phyloP scores from a whole-genome alignment of 1,140 invertebrate species.

The Hypsibius dujardini region DNA sequence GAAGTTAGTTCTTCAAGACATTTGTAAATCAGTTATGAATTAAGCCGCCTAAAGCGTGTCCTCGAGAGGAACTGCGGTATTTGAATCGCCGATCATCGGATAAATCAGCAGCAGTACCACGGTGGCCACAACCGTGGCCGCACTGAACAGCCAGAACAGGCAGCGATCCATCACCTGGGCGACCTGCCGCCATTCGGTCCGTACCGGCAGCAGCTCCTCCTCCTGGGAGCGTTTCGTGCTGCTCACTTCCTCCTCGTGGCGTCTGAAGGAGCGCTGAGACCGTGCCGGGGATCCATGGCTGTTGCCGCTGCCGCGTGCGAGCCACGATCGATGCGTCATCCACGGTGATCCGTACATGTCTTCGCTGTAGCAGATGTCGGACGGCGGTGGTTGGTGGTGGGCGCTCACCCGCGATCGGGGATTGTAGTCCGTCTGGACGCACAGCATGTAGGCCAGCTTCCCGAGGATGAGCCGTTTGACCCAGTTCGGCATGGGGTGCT shows the following conservation, averaged over 20 bases:
- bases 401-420: no score
- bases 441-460: conserved; percentile 10
- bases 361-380: no score
- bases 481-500: not conserved
- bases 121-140: not conserved
- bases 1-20: not conserved
- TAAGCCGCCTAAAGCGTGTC: not conserved
- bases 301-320: no score
- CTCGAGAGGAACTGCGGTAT: not conserved
- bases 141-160: conserved; percentile 3
- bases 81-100: not conserved
- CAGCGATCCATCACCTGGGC: conserved; percentile 7
- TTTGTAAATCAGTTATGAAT: not conserved
- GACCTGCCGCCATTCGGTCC: conserved; percentile 8
- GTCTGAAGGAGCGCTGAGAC: no score
- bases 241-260: no score
- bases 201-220: not conserved
- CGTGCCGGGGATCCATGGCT: no score
- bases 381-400: no score
- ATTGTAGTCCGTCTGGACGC: not conserved
- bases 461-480: not conserved
- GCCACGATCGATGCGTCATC: no score
- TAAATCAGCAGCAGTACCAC: not conserved
- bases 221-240: no score
- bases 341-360: no score